These are phyloP conservation scores for Rhinolophus sinicus DNA, from an alignment of 2,113 vertebrate genomes.

Conservation along the genomic window DNA sequence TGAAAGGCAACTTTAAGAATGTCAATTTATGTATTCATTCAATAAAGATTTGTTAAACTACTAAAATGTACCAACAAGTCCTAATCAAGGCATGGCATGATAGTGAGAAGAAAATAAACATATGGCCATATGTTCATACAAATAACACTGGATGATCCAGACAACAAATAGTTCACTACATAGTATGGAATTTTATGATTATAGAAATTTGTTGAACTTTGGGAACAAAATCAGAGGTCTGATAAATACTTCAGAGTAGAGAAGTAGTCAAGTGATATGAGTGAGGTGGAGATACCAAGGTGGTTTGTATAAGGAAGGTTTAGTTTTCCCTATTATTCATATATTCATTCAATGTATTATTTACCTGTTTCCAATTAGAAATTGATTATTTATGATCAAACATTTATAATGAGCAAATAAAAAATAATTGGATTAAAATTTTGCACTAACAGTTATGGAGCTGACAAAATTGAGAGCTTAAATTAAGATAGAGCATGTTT, in stretches of 20 bases:
- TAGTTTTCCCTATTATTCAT: neutral
- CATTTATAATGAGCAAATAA: neutral
- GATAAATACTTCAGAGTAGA: neutral
- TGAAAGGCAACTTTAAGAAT: neutral
- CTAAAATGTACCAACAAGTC: neutral
- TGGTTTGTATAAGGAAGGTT: neutral
- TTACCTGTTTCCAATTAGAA: neutral
- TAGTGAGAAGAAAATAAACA: neutral
- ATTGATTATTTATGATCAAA: neutral
- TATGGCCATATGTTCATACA: neutral
- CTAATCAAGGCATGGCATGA: neutral
- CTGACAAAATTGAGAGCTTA: conserved; percentile 21
- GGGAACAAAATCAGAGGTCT: neutral
- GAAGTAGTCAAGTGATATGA: neutral
- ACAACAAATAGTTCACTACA: neutral
- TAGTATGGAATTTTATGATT: neutral
- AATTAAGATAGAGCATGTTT: neutral
- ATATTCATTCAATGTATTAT: neutral
- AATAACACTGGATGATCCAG: neutral
- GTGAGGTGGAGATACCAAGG: neutral
- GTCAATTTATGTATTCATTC: neutral
- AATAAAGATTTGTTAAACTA: neutral
- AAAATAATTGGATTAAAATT: neutral
- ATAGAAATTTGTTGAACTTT: neutral
- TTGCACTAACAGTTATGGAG: neutral